Evolutionary conservation across 2,113 vertebrate genomes (phyloP).

Genomic region (Caloenas nicobarica): DNA sequence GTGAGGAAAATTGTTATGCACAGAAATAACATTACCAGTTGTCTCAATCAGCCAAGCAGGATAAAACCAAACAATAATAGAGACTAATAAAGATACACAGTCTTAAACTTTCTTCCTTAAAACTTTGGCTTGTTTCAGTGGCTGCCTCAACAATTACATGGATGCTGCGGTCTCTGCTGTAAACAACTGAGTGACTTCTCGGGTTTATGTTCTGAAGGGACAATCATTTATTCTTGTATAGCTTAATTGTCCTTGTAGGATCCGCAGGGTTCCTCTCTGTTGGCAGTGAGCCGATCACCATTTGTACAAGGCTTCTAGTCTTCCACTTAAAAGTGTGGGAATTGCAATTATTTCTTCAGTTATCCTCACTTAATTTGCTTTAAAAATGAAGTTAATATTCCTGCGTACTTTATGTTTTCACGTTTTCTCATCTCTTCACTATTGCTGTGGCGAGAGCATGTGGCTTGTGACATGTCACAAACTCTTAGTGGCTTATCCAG

Average conservation of each 20-base stretch:
- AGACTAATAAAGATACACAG: neutral
- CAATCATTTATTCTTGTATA: neutral
- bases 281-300: neutral
- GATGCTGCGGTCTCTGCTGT: neutral
- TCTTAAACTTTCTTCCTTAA: neutral
- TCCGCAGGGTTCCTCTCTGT: slow-evolving; percentile 17
- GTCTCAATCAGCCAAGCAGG: neutral
- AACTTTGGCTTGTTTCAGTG: neutral
- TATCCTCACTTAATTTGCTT: neutral
- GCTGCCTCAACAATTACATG: neutral
- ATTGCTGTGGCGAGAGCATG: neutral
- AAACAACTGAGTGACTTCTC: slow-evolving; percentile 14
- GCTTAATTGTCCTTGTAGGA: slow-evolving; percentile 20
- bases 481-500: neutral
- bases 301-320: neutral
- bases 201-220: neutral
- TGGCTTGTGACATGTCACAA: neutral
- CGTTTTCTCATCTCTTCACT: neutral
- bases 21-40: neutral
- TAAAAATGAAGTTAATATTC: neutral
- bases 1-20: neutral
- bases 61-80: neutral
- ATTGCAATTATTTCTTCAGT: neutral
- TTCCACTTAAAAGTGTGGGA: neutral
- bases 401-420: neutral